Evolutionary conservation across 2,888 invertebrate genomes (phyloP), one percentile per base, ranked within the genome.

Genomic region (Patella depressa): DNA sequence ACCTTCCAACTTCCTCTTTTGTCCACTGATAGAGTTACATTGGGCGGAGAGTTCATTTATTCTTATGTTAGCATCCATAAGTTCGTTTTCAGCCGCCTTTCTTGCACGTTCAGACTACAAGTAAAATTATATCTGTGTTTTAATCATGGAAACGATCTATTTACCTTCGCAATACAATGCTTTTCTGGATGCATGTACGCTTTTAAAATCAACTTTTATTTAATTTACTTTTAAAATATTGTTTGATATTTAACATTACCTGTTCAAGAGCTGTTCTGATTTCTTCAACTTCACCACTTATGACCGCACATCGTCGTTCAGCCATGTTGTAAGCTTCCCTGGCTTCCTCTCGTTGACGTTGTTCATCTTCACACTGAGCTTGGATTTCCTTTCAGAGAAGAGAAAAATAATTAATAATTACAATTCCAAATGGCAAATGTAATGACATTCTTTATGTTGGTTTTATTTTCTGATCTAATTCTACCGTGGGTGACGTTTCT

Each of bases 1-100:
- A 24, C 96, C 96, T 93, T 99, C 98, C 93, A 99, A 94, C 94
- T 99, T 98, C 95, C 98, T 96, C 96, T 98, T 98, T 94, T 97
- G 96, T 89, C 97, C 97, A 83, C 96, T 96, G 91, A 98, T 95
- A 89, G 97, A 97, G 84, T 96, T 96, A 93, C 95, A 96, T 93
- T 97, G 96, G 88, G 97, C 96, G 89, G 96, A 95, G 85, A 98
- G 94, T 93, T 99, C 99, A 93, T 98, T 65, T 3, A 65, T 24
- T 65, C 65, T 19, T 12, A 24, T 65, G 24, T 65, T 65, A 24
- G 65, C 19, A 24, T 65, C 65, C 65, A 65, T 65, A 24, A 65
- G 19, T 65, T 65, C 65, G 24, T 19, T 24, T 65, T 65, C 65
- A 65, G 19, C 24, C 2, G 24, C 24, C 65, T 65, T 65, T 65